A percentile compares a stretch with the other conserved stretches of the same genome.
Conservation (phyloP, 2,888 invertebrate species). For the Dysmachus trigonus region DNA sequence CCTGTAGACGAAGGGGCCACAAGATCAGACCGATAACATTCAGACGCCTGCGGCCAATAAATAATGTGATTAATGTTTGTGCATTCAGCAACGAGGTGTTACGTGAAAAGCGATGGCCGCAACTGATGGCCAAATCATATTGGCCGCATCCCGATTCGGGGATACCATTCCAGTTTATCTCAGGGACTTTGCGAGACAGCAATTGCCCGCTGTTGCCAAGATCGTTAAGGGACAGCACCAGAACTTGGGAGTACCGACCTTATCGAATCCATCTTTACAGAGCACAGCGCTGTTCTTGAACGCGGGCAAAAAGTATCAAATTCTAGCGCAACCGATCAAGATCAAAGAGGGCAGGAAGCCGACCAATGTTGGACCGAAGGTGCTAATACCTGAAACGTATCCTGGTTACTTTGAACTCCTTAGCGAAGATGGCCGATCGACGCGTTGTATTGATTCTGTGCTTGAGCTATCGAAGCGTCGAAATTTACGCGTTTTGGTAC, state of each 20-base stretch:
- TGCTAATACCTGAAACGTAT: slow-evolving; percentile 90
- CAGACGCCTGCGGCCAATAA: slow-evolving; percentile 25
- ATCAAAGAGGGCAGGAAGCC: slow-evolving; percentile 87
- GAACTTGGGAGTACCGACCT: slow-evolving; percentile 86
- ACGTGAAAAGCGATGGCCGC: slow-evolving; percentile 75
- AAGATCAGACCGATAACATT: slow-evolving; percentile 11
- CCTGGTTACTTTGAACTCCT: slow-evolving; percentile 92
- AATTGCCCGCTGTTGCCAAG: slow-evolving; percentile 85
- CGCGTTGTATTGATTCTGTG: slow-evolving; percentile 89
- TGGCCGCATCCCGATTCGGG: slow-evolving; percentile 77
- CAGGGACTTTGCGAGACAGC: slow-evolving; percentile 73
- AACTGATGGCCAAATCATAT: slow-evolving; percentile 89
- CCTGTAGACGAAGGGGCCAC: neutral
- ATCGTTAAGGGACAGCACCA: slow-evolving; percentile 95
- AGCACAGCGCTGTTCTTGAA: slow-evolving; percentile 87
- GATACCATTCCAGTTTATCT: slow-evolving; percentile 63
- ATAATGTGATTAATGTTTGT: slow-evolving; percentile 47
- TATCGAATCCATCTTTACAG: slow-evolving; percentile 86
- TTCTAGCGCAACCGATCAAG: slow-evolving; percentile 88
- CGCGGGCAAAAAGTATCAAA: slow-evolving; percentile 84
- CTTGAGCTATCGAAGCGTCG: slow-evolving; percentile 81
- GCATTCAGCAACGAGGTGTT: slow-evolving; percentile 44
- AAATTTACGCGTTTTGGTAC: slow-evolving; percentile 63
- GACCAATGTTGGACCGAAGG: slow-evolving; percentile 78
- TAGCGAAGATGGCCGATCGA: slow-evolving; percentile 92